A percentile compares a stretch with the other conserved stretches of the same genome.
Conservation (phyloP, 2,888 invertebrate species). For the Eupithecia inturbata region DNA sequence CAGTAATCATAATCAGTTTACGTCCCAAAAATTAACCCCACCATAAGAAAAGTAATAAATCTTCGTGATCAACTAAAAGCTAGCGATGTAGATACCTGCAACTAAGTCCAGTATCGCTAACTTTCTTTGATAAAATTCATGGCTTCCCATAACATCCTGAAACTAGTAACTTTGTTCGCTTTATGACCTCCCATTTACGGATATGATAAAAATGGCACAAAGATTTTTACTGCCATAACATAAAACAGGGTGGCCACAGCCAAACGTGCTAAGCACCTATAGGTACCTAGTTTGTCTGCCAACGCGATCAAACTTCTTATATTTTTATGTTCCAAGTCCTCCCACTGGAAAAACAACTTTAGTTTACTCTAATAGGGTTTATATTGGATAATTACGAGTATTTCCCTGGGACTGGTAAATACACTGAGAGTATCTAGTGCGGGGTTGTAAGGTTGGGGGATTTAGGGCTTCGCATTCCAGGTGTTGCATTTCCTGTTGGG, state of each 20-base stretch:
- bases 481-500: slow-evolving; percentile 56
- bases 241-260: slow-evolving; percentile 38
- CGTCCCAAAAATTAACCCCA: not conserved
- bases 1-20: no score
- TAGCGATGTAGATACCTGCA: not conserved
- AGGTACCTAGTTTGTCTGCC: slow-evolving; percentile 42
- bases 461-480: slow-evolving; percentile 60
- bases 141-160: slow-evolving; percentile 13
- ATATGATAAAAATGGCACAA: slow-evolving; percentile 36
- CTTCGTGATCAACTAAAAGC: slow-evolving; percentile 9
- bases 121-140: slow-evolving; percentile 30
- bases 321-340: slow-evolving; percentile 28
- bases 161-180: slow-evolving; percentile 34
- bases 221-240: slow-evolving; percentile 41
- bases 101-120: not conserved
- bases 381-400: slow-evolving; percentile 31
- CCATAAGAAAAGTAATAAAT: not conserved
- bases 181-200: slow-evolving; percentile 33
- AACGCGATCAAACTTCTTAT: slow-evolving; percentile 38
- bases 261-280: slow-evolving; percentile 40
- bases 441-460: slow-evolving; percentile 57
- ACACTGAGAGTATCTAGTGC: slow-evolving; percentile 57
- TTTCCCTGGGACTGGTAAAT: slow-evolving; percentile 43
- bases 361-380: slow-evolving; percentile 24
- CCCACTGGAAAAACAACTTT: slow-evolving; percentile 27